These are phyloP conservation scores for Bhutanitis thaidina DNA, from an alignment of 2,888 invertebrate species.

Conservation along the genomic window DNA sequence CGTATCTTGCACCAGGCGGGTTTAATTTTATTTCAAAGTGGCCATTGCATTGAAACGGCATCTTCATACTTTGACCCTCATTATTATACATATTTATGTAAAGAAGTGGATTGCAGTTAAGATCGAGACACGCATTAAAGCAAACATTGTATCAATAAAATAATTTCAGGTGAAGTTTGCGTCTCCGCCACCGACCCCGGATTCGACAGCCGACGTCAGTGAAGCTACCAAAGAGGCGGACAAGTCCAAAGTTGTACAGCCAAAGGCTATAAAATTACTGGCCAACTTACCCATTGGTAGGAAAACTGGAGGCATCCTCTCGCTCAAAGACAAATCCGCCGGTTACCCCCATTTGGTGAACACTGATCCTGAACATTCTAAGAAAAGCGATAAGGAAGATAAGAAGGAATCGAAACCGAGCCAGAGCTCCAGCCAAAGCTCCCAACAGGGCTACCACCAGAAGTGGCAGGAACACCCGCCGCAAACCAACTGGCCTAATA, in stretches of 20 bases:
- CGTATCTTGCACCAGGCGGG: no score
- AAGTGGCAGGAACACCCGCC: constrained; percentile 34
- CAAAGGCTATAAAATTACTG: constrained; percentile 63
- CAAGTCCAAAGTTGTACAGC: constrained; percentile 61
- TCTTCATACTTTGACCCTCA: no score
- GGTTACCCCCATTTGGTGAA: constrained; percentile 75
- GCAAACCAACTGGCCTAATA: constrained; percentile 36
- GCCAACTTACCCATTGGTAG: constrained; percentile 63
- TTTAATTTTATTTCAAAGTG: no score
- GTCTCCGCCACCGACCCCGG: constrained; percentile 71
- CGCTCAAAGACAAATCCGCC: constrained; percentile 72
- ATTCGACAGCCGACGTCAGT: constrained; percentile 42
- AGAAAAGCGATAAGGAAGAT: constrained; percentile 56
- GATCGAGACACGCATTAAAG: no score
- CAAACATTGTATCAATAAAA: no score
- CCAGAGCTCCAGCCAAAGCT: constrained; percentile 41
- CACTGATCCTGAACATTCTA: constrained; percentile 53
- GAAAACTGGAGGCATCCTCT: constrained; percentile 75
- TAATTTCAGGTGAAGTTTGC: constrained; percentile 76
- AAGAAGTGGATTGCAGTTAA: no score
- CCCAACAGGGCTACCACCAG: constrained; percentile 39
- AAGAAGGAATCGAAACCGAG: constrained; percentile 51
- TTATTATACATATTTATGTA: no score
- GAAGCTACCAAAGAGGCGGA: constrained; percentile 48
- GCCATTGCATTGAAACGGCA: no score